These are phyloP conservation scores for Ellobium chinense DNA, from an alignment of 2,888 invertebrate species.

Conservation along the genomic window DNA sequence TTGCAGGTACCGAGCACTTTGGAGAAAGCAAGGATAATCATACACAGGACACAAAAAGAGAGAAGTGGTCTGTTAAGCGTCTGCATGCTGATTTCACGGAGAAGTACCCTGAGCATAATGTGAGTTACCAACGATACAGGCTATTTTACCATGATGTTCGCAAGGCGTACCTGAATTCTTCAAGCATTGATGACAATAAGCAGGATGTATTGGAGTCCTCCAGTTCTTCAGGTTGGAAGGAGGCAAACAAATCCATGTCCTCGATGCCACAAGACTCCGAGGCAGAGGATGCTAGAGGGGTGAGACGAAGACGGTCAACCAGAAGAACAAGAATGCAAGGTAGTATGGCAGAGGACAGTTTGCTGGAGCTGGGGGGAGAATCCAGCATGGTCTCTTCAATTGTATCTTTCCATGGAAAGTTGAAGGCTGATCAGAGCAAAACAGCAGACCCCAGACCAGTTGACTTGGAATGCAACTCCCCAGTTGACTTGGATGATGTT, in stretches of 20 bases:
- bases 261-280: neutral
- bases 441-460: too few relatives aligned
- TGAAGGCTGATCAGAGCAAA: neutral
- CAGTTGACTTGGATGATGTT: too few relatives aligned
- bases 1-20: neutral
- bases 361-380: neutral
- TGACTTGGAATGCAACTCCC: too few relatives aligned
- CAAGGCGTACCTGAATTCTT: too few relatives aligned
- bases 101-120: neutral
- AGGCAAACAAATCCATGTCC: neutral
- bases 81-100: neutral
- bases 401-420: neutral
- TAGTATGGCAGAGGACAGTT: conserved; percentile 16
- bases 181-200: neutral
- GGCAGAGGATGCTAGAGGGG: neutral
- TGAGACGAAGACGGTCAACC: neutral
- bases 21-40: neutral
- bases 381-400: neutral
- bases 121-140: neutral
- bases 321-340: conserved; percentile 30
- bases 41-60: neutral
- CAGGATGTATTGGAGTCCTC: neutral
- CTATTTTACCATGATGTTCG: neutral
- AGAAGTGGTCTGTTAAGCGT: neutral
- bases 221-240: neutral